Conservation (phyloP, 2,797 vertebrate species). For the Diglossa cyanea region DNA sequence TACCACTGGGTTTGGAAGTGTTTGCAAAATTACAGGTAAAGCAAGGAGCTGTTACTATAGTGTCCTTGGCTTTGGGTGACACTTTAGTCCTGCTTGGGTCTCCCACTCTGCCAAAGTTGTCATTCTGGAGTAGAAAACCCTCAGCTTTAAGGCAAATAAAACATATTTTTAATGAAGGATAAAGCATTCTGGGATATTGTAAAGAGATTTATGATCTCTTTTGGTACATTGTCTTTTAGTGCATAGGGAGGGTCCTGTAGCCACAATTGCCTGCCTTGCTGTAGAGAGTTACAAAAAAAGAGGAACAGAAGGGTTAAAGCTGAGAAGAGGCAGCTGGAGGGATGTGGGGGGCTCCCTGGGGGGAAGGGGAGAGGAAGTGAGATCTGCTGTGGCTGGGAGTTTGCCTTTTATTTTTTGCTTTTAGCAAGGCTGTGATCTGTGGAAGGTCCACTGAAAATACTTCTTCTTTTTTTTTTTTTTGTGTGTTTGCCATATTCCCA, state of each 20-base stretch:
- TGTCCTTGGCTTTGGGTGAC: background rate
- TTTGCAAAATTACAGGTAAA: background rate
- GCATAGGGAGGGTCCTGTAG: background rate
- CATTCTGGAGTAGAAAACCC: background rate
- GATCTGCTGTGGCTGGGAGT: background rate
- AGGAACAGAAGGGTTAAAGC: slow-evolving; percentile 6
- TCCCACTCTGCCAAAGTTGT: background rate
- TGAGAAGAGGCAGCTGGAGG: background rate
- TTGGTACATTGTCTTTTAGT: background rate
- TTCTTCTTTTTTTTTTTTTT: fast-evolving
- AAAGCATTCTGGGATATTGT: too few relatives aligned
- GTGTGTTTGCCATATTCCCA: background rate
- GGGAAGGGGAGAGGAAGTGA: background rate
- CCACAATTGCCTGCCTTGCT: background rate
- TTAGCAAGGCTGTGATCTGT: background rate
- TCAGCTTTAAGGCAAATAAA: background rate
- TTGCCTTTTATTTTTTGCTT: background rate
- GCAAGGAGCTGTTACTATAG: background rate
- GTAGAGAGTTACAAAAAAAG: background rate
- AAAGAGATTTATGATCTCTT: background rate
- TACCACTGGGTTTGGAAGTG: background rate
- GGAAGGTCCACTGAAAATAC: background rate
- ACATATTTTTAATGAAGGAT: background rate
- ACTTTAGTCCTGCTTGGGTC: background rate
- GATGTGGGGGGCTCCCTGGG: background rate